Conservation (phyloP, 2,797 vertebrate species). For the Ctenosaura bakeri region DNA sequence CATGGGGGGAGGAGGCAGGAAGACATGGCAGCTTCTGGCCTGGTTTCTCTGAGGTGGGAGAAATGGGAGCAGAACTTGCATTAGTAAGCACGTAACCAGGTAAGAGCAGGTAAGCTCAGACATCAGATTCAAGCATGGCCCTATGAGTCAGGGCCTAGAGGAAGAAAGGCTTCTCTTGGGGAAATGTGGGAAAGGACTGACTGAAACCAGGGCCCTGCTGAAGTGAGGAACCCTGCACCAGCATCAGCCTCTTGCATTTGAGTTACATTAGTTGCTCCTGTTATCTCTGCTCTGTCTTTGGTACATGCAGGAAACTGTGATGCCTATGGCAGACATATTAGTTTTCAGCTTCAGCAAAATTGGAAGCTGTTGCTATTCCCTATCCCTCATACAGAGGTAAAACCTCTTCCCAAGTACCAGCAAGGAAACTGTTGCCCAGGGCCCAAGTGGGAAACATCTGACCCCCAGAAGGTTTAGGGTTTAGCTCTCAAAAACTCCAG, state of each 20-base stretch:
- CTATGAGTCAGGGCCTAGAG: not conserved
- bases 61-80: not conserved
- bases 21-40: not conserved
- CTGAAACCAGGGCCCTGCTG: not conserved
- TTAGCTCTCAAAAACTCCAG: not conserved
- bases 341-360: not conserved
- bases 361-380: not conserved
- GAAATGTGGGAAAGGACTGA: not conserved
- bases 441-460: not conserved
- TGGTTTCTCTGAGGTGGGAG: not conserved
- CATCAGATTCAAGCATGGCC: not conserved
- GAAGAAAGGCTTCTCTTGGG: not conserved
- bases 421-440: not conserved
- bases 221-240: not conserved
- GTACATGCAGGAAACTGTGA: too few relatives aligned
- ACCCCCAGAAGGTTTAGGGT: not conserved
- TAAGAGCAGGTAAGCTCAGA: not conserved
- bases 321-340: too few relatives aligned
- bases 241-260: not conserved
- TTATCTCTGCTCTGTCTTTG: not conserved
- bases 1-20: slow-evolving; percentile 40
- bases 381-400: too few relatives aligned
- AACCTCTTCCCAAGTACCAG: not conserved
- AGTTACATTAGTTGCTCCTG: not conserved
- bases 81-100: not conserved